Percentiles rank a stretch among this genome's conserved stretches.
Conservation (phyloP, 2,113 vertebrate genomes). For the Columbina picui region DNA sequence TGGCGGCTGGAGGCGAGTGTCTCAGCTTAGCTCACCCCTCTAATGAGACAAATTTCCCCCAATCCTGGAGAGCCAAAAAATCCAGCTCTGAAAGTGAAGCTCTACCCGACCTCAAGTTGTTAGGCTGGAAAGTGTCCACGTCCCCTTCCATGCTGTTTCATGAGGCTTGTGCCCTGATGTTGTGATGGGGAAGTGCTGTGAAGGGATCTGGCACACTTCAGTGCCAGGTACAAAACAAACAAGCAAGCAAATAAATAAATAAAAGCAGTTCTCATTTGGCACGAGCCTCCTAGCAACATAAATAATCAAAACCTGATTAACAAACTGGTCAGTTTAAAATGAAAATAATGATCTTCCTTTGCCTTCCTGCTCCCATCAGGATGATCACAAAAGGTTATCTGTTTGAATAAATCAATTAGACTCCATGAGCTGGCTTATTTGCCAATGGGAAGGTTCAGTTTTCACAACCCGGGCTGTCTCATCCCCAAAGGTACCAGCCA, state of each 20-base stretch:
- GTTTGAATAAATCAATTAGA: slow-evolving; percentile 44
- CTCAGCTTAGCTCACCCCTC: background rate
- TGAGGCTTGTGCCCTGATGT: background rate
- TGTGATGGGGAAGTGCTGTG: background rate
- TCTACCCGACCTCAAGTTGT: background rate
- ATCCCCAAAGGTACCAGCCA: background rate
- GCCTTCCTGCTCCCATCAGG: slow-evolving; percentile 35
- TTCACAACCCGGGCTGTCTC: background rate
- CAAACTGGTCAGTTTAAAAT: slow-evolving; percentile 41
- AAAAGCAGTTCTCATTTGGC: background rate
- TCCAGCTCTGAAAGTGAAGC: background rate
- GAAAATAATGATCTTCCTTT: slow-evolving; percentile 27
- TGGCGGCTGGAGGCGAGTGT: fast-evolving
- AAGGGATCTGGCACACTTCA: background rate
- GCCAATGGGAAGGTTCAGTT: background rate
- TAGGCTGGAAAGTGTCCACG: background rate
- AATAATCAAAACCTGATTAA: slow-evolving; percentile 53
- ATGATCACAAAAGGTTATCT: background rate
- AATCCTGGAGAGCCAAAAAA: background rate
- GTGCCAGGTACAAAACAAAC: slow-evolving; percentile 19
- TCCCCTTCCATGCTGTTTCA: background rate
- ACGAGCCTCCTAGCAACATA: slow-evolving; percentile 24
- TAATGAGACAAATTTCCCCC: background rate
- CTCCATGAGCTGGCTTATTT: background rate
- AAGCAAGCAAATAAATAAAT: background rate